phyloP scores from a whole-genome alignment of 1,140 invertebrate genomes.

The Bombus cullumanus region DNA sequence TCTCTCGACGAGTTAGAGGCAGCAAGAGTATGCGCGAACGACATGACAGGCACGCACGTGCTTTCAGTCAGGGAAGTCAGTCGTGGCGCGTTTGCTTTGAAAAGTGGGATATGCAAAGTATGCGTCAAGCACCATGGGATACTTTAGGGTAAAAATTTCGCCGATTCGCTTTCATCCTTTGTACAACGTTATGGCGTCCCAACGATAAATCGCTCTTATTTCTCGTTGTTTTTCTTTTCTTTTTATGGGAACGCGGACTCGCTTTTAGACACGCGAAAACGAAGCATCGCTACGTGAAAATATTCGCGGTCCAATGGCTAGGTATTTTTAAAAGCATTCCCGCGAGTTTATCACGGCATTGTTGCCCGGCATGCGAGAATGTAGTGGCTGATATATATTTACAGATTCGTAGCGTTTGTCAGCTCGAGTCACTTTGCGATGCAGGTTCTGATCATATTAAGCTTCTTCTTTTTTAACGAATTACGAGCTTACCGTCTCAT shows the following conservation, averaged over 20 bases:
- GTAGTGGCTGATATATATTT: conserved; percentile 18
- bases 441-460: not conserved
- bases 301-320: conserved; percentile 9
- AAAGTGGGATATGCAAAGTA: conserved; percentile 57
- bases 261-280: conserved; percentile 40
- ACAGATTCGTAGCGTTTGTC: conserved; percentile 4
- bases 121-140: conserved; percentile 9
- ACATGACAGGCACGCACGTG: conserved; percentile 49
- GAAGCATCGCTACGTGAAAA: conserved; percentile 34
- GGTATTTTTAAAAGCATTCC: conserved; percentile 48
- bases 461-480: not conserved
- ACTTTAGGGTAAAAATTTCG: conserved; percentile 41
- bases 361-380: not conserved
- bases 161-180: conserved; percentile 44
- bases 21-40: conserved; percentile 35
- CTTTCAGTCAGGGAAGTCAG: conserved; percentile 48
- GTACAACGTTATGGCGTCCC: conserved; percentile 25
- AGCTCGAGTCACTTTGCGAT: not conserved
- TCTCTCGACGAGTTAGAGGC: not conserved
- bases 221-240: not conserved
- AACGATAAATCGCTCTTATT: conserved; percentile 47
- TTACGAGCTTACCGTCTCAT: too few relatives aligned
- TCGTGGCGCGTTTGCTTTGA: conserved; percentile 44
- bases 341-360: conserved; percentile 40
- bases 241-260: not conserved